A percentile compares a stretch with the other conserved stretches of the same genome.
Evolutionary conservation across 2,888 invertebrate species (phyloP).

Genomic region (Rotaria macrura): DNA sequence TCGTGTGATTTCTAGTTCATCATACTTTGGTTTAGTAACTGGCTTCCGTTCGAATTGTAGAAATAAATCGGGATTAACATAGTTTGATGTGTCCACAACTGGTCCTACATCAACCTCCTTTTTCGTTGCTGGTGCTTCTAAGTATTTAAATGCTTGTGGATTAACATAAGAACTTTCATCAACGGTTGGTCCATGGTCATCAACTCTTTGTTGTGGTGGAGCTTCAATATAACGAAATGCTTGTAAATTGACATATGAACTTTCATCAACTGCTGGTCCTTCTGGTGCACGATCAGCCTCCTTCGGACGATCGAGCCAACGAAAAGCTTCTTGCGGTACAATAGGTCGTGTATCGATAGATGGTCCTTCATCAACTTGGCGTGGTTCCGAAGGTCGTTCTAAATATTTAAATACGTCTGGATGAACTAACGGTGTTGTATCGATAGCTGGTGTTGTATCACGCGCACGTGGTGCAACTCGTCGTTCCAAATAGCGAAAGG

Average conservation of each 20-base stretch:
- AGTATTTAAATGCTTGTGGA: slow-evolving; percentile 41
- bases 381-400: background rate
- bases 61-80: slow-evolving; percentile 43
- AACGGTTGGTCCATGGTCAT: slow-evolving; percentile 37
- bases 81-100: slow-evolving; percentile 39
- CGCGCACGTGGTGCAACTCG: background rate
- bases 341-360: slow-evolving; percentile 22
- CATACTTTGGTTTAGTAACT: background rate
- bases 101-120: slow-evolving; percentile 16
- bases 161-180: slow-evolving; percentile 48
- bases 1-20: background rate
- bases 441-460: slow-evolving; percentile 22
- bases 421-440: slow-evolving; percentile 31
- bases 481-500: slow-evolving; percentile 32
- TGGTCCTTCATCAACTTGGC: background rate
- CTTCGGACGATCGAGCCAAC: slow-evolving; percentile 26
- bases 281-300: slow-evolving; percentile 22
- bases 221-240: slow-evolving; percentile 25
- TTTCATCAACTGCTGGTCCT: slow-evolving; percentile 14
- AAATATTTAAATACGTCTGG: slow-evolving; percentile 29
- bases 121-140: background rate
- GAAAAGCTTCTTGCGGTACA: slow-evolving; percentile 28
- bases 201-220: background rate
- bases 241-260: background rate
- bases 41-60: slow-evolving; percentile 10